Conservation (phyloP, 2,797 vertebrate species). For the Urocyon cinereoargenteus region DNA sequence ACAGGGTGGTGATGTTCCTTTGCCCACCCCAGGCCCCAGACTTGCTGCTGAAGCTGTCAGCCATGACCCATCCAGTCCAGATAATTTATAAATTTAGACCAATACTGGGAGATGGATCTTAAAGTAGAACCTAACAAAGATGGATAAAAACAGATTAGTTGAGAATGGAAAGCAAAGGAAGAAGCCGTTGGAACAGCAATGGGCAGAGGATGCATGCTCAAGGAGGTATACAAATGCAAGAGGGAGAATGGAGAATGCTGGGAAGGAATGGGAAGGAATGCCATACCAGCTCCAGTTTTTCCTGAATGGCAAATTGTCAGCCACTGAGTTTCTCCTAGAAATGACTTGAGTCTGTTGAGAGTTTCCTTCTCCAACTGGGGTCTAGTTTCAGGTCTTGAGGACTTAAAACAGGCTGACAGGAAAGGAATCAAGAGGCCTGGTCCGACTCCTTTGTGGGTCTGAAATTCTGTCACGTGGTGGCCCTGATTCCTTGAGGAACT, state of each 20-base stretch:
- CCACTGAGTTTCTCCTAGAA: background rate
- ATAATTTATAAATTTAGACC: slow-evolving; percentile 6
- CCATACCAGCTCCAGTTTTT: background rate
- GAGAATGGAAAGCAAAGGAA: background rate
- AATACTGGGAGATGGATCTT: background rate
- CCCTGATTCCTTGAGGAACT: background rate
- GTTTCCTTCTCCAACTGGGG: background rate
- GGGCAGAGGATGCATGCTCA: background rate
- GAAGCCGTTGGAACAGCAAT: background rate
- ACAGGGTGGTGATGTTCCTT: background rate
- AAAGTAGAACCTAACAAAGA: slow-evolving; percentile 33
- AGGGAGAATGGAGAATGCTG: background rate
- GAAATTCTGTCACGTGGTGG: background rate
- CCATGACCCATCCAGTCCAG: background rate
- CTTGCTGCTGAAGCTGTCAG: background rate
- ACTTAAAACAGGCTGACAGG: background rate
- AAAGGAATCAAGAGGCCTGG: background rate
- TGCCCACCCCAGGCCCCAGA: background rate
- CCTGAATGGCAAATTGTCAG: background rate
- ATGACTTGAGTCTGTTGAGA: background rate
- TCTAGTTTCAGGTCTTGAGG: background rate
- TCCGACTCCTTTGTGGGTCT: background rate
- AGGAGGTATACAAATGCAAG: accelerated
- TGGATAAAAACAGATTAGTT: background rate
- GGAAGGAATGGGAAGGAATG: background rate